phyloP scores from a whole-genome alignment of 2,888 invertebrate species.

The Willowsia nigromaculata region DNA sequence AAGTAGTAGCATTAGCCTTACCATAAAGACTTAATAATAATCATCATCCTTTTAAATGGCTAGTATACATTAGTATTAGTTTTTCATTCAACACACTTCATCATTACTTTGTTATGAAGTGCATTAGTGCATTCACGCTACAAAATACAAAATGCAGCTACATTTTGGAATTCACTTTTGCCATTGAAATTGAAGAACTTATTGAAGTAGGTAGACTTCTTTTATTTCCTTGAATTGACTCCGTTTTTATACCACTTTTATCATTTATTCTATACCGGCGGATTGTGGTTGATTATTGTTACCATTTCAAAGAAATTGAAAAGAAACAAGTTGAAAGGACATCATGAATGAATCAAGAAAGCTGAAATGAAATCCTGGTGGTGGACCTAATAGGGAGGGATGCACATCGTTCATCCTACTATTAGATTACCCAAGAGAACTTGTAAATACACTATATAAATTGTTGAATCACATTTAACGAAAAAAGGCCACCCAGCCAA shows the following conservation, averaged over 20 bases:
- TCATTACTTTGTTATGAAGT: background rate
- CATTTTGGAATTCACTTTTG: background rate
- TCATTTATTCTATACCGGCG: conserved; percentile 10
- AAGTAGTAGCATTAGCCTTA: too few species aligned
- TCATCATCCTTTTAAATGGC: too few species aligned
- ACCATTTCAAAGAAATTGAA: conserved; percentile 40
- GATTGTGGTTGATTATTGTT: conserved; percentile 55
- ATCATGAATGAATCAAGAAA: conserved; percentile 54
- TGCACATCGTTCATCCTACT: conserved; percentile 62
- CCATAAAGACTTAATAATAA: too few species aligned
- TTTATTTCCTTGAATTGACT: conserved; percentile 42
- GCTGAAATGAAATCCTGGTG: conserved; percentile 11
- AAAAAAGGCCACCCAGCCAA: conserved; percentile 68
- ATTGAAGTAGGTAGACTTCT: background rate
- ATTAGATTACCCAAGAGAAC: background rate
- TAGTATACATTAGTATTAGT: background rate
- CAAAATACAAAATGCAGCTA: background rate
- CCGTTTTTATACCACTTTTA: conserved; percentile 23
- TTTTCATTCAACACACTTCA: background rate
- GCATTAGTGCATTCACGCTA: background rate
- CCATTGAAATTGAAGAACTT: background rate
- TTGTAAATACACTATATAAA: conserved; percentile 12
- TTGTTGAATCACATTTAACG: conserved; percentile 48
- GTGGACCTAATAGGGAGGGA: conserved; percentile 54
- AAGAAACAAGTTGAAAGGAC: conserved; percentile 54